These are phyloP conservation scores for Mionectes macconnelli DNA, from an alignment of 2,113 vertebrate genomes.

Conservation along the genomic window DNA sequence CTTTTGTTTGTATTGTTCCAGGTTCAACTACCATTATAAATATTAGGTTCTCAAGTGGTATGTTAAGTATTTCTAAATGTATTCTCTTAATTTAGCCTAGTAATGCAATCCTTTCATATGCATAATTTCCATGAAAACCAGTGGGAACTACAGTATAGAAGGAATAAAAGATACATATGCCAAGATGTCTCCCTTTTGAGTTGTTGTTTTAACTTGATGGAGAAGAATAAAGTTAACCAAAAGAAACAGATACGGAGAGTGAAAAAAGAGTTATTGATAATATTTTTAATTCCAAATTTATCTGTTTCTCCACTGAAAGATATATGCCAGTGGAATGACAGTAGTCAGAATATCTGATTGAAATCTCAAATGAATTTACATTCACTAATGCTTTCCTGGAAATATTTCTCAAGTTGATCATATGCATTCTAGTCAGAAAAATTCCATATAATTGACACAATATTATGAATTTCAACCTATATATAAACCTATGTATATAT, in stretches of 20 bases:
- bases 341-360: not conserved
- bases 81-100: not conserved
- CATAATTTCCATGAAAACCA: not conserved
- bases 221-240: not conserved
- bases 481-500: not conserved
- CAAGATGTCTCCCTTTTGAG: not conserved
- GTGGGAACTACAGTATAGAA: not conserved
- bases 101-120: not conserved
- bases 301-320: not conserved
- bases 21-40: not conserved
- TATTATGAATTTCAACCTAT: not conserved
- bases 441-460: not conserved
- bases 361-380: not conserved
- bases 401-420: not conserved
- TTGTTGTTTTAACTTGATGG: not conserved
- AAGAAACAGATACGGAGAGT: not conserved
- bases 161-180: not conserved
- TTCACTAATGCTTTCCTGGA: not conserved
- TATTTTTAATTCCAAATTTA: not conserved
- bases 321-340: not conserved
- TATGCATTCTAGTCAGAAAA: not conserved
- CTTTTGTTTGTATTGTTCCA: not conserved
- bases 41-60: not conserved
- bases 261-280: not conserved
- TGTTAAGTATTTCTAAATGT: conserved; percentile 19